A percentile compares a stretch with the other conserved stretches of the same genome.
Conservation (phyloP, 1,140 invertebrate species). For the Varroa destructor region DNA sequence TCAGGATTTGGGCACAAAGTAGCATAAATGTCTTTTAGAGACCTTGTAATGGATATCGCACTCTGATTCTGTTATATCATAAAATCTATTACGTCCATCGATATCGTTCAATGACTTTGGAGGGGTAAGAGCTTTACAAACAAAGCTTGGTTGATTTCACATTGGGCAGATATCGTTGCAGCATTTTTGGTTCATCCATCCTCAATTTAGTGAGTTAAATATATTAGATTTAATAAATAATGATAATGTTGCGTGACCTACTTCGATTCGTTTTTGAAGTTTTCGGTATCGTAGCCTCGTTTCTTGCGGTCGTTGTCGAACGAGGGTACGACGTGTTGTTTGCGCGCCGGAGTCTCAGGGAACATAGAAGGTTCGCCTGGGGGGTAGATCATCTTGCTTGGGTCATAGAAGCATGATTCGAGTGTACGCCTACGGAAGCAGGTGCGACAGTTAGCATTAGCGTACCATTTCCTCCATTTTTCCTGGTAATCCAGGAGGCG, state of each 20-base stretch:
- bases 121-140: no score
- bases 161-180: no score
- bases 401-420: slow-evolving; percentile 66
- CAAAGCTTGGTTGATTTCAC: no score
- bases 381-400: slow-evolving; percentile 85
- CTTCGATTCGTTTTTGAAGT: slow-evolving; percentile 33
- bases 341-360: slow-evolving; percentile 51
- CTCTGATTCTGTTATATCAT: slow-evolving; percentile 36
- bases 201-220: no score
- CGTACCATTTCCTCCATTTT: slow-evolving; percentile 47
- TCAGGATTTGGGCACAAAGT: background rate
- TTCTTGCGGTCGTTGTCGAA: slow-evolving; percentile 30
- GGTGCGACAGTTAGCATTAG: slow-evolving; percentile 67
- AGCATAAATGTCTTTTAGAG: no score
- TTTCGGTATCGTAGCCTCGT: slow-evolving; percentile 30
- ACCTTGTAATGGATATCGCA: slow-evolving; percentile 37
- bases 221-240: no score
- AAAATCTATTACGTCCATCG: slow-evolving; percentile 17
- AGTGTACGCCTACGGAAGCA: slow-evolving; percentile 68
- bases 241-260: background rate
- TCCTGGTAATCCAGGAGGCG: slow-evolving; percentile 36
- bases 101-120: background rate
- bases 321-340: slow-evolving; percentile 8
- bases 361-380: slow-evolving; percentile 59
- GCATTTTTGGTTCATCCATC: no score